These are phyloP conservation scores for Pantherophis vulpinus DNA, from an alignment of 2,797 vertebrate species.

Conservation along the genomic window DNA sequence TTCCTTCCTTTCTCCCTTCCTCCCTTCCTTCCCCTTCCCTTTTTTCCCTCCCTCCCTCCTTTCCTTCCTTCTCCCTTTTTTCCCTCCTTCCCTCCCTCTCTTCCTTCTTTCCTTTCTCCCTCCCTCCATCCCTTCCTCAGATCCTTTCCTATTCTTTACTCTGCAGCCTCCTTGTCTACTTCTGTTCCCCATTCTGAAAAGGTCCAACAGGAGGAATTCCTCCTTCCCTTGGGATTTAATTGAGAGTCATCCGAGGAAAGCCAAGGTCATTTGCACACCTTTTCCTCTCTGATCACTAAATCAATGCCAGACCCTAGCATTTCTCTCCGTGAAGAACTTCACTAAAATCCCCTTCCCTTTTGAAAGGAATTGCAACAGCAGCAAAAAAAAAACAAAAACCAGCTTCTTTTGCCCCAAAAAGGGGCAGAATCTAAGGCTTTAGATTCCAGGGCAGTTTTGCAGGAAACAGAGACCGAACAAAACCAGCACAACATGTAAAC, in stretches of 20 bases:
- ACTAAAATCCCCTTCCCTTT: neutral
- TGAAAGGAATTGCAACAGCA: neutral
- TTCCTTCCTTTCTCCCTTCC: too few relatives aligned
- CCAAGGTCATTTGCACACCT: neutral
- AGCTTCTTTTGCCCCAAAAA: neutral
- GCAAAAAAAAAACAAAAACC: neutral
- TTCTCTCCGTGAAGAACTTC: neutral
- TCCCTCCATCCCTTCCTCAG: too few relatives aligned
- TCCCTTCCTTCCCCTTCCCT: too few relatives aligned
- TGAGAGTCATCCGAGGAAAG: neutral
- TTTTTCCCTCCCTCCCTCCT: too few relatives aligned
- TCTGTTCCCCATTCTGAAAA: neutral
- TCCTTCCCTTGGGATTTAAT: neutral
- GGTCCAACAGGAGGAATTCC: neutral
- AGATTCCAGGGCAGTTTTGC: neutral
- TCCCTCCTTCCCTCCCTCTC: too few relatives aligned
- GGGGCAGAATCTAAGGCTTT: neutral
- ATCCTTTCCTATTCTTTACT: neutral
- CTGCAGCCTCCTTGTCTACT: neutral
- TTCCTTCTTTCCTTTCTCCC: too few relatives aligned
- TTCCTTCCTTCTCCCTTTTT: too few relatives aligned
- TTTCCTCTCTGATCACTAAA: neutral
- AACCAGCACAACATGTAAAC: neutral
- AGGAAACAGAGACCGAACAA: neutral
- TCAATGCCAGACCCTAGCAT: neutral